Conservation (phyloP, 2,797 vertebrate species). For the Rhadinocentrus ornatus region DNA sequence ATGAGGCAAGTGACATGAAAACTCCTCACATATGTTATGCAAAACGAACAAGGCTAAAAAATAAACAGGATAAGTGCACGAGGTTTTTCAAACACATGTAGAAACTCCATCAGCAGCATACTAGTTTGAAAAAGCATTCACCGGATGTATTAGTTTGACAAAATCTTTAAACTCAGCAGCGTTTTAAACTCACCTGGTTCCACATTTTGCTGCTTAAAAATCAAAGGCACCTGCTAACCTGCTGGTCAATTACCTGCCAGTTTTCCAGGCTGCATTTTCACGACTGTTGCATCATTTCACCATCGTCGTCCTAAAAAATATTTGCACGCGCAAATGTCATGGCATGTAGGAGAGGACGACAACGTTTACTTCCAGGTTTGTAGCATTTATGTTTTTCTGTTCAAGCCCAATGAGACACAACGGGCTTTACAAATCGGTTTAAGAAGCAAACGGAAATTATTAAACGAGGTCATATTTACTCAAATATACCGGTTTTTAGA, state of each 20-base stretch:
- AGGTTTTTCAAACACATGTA: neutral
- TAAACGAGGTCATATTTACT: neutral
- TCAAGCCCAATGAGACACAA: neutral
- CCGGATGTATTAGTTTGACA: conserved; percentile 57
- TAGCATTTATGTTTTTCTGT: neutral
- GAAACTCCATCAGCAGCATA: no score
- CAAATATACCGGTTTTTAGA: no score
- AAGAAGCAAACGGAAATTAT: neutral
- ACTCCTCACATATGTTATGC: neutral
- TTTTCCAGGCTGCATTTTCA: no score
- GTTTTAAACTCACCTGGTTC: conserved; percentile 24
- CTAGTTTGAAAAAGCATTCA: conserved; percentile 57
- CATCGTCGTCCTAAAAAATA: neutral
- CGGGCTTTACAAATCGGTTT: neutral
- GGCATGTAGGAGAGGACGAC: conserved; percentile 51
- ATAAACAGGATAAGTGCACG: neutral
- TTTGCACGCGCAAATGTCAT: conserved; percentile 32
- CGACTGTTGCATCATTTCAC: neutral
- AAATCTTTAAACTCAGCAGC: neutral
- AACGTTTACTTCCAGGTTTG: conserved; percentile 50
- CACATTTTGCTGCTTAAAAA: conserved; percentile 7
- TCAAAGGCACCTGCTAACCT: conserved; percentile 37
- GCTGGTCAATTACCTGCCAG: neutral
- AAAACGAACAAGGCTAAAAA: neutral
- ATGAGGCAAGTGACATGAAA: no score